Conservation (phyloP, 2,888 invertebrate genomes). For the Cepaea hortensis region DNA sequence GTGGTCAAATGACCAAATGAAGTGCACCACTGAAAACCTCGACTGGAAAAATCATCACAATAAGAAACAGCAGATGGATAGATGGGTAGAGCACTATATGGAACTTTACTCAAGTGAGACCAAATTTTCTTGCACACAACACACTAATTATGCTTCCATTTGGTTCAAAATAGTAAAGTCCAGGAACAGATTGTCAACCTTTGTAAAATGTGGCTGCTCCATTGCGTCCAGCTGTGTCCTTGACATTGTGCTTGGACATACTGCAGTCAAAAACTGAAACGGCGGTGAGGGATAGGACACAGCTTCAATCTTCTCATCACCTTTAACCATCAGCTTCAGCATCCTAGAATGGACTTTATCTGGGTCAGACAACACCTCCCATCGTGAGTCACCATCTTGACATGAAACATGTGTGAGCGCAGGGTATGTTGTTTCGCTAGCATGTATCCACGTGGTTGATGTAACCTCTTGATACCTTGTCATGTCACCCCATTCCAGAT, state of each 20-base stretch:
- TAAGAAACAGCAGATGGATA: too few species aligned
- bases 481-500: slow-evolving; percentile 5
- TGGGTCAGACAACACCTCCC: slow-evolving; percentile 22
- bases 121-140: too few species aligned
- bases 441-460: not conserved
- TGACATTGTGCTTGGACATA: slow-evolving; percentile 34
- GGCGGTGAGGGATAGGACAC: slow-evolving; percentile 27
- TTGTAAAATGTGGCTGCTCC: slow-evolving; percentile 1
- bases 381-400: slow-evolving; percentile 36
- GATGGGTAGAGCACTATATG: too few species aligned
- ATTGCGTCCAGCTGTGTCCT: slow-evolving; percentile 3
- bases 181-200: not conserved
- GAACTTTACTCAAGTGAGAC: too few species aligned
- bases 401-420: slow-evolving; percentile 30
- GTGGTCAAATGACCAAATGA: too few species aligned
- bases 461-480: not conserved
- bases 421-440: slow-evolving; percentile 22
- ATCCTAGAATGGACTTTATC: not conserved
- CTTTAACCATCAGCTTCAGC: slow-evolving; percentile 10
- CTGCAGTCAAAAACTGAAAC: slow-evolving; percentile 34
- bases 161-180: not conserved
- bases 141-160: too few species aligned
- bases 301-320: not conserved
- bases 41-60: too few species aligned
- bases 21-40: too few species aligned